These are phyloP conservation scores for Scomber colias DNA, from an alignment of 2,113 vertebrate genomes.

Conservation along the genomic window DNA sequence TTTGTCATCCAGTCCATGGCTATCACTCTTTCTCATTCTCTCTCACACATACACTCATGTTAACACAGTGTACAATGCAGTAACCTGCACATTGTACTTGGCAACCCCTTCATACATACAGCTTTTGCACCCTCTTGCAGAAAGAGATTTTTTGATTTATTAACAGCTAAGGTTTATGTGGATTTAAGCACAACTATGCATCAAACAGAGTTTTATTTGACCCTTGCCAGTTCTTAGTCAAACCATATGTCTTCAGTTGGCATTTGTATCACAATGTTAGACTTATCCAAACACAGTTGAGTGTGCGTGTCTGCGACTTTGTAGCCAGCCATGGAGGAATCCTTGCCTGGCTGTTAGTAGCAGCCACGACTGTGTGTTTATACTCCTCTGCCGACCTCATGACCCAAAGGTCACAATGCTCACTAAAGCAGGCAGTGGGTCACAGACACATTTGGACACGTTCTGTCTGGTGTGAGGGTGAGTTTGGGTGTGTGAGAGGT, in stretches of 20 bases:
- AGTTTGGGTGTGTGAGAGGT: constrained; percentile 37
- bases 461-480: constrained; percentile 54
- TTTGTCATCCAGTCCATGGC: constrained; percentile 59
- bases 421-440: constrained; percentile 64
- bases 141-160: constrained; percentile 23
- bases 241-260: constrained; percentile 71
- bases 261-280: constrained; percentile 75
- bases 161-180: constrained; percentile 34
- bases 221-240: constrained; percentile 68
- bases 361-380: constrained; percentile 75
- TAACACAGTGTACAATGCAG: constrained; percentile 29
- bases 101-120: background rate
- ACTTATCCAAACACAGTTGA: constrained; percentile 79
- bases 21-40: constrained; percentile 31
- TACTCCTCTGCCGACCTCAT: constrained; percentile 68
- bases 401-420: constrained; percentile 73
- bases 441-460: constrained; percentile 74
- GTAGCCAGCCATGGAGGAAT: constrained; percentile 67
- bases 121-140: constrained; percentile 23
- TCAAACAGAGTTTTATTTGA: constrained; percentile 73
- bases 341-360: constrained; percentile 70
- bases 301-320: constrained; percentile 66
- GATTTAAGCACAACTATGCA: constrained; percentile 59
- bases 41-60: constrained; percentile 27
- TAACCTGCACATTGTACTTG: background rate